These are phyloP conservation scores for Acleris literana DNA, from an alignment of 2,888 invertebrate genomes.

Conservation along the genomic window DNA sequence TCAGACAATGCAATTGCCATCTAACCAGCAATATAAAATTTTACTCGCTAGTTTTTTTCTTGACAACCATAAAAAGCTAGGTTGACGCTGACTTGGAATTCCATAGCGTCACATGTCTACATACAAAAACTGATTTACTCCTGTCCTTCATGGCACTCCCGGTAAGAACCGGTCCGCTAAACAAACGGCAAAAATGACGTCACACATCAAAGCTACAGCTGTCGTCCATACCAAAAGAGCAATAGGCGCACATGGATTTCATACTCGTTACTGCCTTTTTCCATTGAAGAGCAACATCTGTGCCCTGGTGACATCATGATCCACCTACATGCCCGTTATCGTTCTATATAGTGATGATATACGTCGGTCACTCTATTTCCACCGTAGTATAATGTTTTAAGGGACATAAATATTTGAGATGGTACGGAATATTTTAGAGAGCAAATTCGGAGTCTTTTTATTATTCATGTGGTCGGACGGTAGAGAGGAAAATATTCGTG, in stretches of 20 bases:
- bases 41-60: no score
- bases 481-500: background rate
- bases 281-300: no score
- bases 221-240: conserved; percentile 7
- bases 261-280: no score
- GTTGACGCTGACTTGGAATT: no score
- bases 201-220: conserved; percentile 57
- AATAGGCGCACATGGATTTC: no score
- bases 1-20: no score
- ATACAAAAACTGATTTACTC: no score
- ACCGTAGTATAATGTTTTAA: background rate
- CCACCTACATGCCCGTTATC: conserved; percentile 19
- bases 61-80: no score
- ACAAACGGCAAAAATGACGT: conserved; percentile 53
- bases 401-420: conserved; percentile 17
- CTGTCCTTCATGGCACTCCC: conserved; percentile 10
- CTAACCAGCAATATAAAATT: no score
- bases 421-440: background rate
- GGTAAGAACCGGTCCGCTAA: conserved; percentile 1
- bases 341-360: conserved; percentile 16
- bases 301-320: conserved; percentile 50
- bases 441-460: background rate
- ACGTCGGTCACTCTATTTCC: conserved; percentile 23
- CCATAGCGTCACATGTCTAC: no score
- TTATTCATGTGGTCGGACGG: background rate